Evolutionary conservation across 2,888 invertebrate species (phyloP), one percentile per base, ranked within the genome.

Genomic region (Dolichomitus sp.): DNA sequence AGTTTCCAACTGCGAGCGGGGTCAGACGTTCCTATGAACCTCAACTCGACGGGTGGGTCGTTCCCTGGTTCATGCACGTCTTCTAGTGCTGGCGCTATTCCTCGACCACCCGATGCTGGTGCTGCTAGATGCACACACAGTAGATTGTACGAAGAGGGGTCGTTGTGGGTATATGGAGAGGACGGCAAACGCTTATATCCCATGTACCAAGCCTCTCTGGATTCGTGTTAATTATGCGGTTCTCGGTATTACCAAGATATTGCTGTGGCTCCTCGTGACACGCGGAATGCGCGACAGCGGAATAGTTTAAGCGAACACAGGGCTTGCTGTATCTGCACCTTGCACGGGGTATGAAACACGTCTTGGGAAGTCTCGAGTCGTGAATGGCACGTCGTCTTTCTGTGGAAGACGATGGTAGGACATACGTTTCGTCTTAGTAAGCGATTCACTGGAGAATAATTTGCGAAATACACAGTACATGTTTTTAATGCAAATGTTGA

Each of bases 211-310:
- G 17, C 69, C 68, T 73, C 61, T 19, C 50, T 72, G 65, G 73
- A 83, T 73, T 76, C 80, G 73, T 73, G 83, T 80, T 83, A 83
- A 83, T 83, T 83, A 83, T 77, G 73, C 83, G 77, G 73, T 77
- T 42, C 80, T 73, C 69, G 69, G 77, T 77, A 83, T 83, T 80
- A 74, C 76, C 80, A 73, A 83, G 83, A 80, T 83, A 83, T 80
- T 83, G 76, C 80, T 69, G 52, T 40, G 59, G 68, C 61, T 80
- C 61, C 61, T 76, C 69, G 74, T 52, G 52, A 42, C 30, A 76
- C 61, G 52, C 33, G 76, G 63, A 83, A 77, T 69, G 73, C 63
- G 63, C 69, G 63, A 83, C 80, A 77, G 80, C 57, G 54, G 61
- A 37, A 59, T 59, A 33, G 57, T 57, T 30, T 57, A 27, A 57